Percentiles rank a stretch among this genome's conserved stretches.
Conservation (phyloP, 2,888 invertebrate species). For the Sinotaia quadrata region DNA sequence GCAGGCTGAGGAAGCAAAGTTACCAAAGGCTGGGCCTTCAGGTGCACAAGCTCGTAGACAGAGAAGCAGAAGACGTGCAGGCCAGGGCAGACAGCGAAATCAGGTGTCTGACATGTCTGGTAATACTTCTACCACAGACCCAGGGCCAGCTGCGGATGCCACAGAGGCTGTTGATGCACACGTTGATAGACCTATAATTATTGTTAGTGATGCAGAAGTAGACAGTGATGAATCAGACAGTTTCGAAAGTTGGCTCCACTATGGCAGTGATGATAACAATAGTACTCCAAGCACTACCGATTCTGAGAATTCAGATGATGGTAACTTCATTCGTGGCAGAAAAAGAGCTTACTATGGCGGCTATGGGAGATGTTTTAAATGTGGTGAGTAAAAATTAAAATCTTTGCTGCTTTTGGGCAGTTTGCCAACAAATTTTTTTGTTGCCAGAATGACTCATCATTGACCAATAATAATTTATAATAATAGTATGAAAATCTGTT, state of each 20-base stretch:
- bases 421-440: neutral
- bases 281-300: no score
- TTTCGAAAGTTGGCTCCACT: neutral
- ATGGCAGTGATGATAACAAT: constrained; percentile 10
- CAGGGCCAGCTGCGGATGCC: neutral
- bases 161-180: neutral
- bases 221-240: constrained; percentile 17
- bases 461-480: no score
- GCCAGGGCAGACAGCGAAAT: no score
- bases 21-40: constrained; percentile 33
- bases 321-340: constrained; percentile 40
- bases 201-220: constrained; percentile 29
- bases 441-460: no score
- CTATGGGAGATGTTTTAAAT: constrained; percentile 77
- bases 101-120: no score
- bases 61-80: no score
- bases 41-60: neutral
- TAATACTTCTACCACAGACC: neutral
- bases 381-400: constrained; percentile 72
- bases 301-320: constrained; percentile 32
- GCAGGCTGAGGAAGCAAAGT: constrained; percentile 45
- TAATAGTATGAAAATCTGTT: no score
- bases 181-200: constrained; percentile 14
- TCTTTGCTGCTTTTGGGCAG: neutral
- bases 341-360: constrained; percentile 77